Percentiles rank a stretch among this genome's conserved stretches.
These are phyloP conservation scores for Cygnus atratus DNA, from an alignment of 2,113 vertebrate species.

Conservation along the genomic window DNA sequence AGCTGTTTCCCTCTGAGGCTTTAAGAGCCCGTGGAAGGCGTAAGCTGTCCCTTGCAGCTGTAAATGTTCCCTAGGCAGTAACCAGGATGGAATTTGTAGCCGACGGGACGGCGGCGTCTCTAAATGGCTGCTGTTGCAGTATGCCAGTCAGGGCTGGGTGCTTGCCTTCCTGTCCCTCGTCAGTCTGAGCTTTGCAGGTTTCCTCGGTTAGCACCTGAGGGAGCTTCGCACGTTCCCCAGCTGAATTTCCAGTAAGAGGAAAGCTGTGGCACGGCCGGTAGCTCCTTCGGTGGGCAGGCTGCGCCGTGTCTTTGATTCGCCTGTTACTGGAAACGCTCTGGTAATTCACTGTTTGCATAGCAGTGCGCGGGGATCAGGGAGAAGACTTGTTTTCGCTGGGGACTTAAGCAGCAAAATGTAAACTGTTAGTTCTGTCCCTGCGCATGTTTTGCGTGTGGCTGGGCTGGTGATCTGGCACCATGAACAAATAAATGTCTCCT, in stretches of 20 bases:
- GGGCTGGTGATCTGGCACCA: not conserved
- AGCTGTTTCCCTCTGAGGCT: not conserved
- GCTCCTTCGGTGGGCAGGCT: not conserved
- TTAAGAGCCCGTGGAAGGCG: not conserved
- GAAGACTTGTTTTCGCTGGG: not conserved
- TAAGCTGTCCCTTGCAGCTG: fast-evolving
- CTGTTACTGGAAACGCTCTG: not conserved
- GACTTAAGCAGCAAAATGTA: not conserved
- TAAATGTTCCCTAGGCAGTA: fast-evolving
- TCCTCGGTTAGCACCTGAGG: not conserved
- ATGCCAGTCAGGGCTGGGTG: fast-evolving
- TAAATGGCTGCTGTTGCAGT: fast-evolving
- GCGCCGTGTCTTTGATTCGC: not conserved
- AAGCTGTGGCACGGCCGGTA: not conserved
- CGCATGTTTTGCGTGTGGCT: not conserved
- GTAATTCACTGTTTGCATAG: not conserved
- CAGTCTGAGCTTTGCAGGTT: not conserved
- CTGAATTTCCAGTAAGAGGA: not conserved
- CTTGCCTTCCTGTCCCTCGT: not conserved
- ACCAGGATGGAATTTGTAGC: not conserved
- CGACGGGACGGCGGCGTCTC: fast-evolving
- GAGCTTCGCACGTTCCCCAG: not conserved
- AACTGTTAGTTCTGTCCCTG: not conserved
- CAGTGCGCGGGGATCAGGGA: fast-evolving
- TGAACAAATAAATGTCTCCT: not conserved